Base-by-base conservation (phyloP, 1,140 invertebrate genomes). In the Diachasmimorpha longicaudata region DNA sequence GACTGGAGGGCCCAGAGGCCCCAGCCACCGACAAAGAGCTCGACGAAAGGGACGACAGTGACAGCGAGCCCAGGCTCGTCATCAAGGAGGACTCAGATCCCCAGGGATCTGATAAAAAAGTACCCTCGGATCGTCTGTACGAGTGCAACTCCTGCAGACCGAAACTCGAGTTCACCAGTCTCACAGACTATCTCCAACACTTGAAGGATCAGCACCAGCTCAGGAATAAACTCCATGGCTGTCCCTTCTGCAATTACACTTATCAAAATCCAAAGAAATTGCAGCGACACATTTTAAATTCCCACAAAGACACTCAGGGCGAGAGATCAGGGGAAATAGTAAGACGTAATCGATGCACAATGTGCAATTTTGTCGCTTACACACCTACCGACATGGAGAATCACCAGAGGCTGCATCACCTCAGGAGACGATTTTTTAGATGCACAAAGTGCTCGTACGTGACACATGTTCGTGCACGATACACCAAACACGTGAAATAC, bases 401-500 rank as follows among this genome's bases (percentile, higher is more conserved):
- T 70, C 86, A 89, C 76, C 86, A 89, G 77, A 85, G 86, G 36
- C 80, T 88, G 3, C 88, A 89, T 63, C 90, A 90, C 77, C 77
- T 90, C 39, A 90, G 90, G 76, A 85, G 92, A 69, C 90, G 90
- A 70, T 95, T 96, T 84, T 97, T 96, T 88, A 92, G 95, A 13
- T 98, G 96, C 86, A 91, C 91, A 74, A 96, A 97, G 86, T 98
- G 97, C 86, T 94, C 93, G 78, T 98, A 97, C 84, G 94, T 95
- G 72, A 98, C 96, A 0, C 94, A 97, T 84, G 95, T 97, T 78
- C 94, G 95, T 82, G 93, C 95, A 1, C 92, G 97, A 63, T 98
- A 95, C 84, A 97, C 95, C 39, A 97, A 97, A 85, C 97, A 98
- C 84, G 94, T 97, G n/a, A 97, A 97, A 82, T 96, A 97, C 83